Percentiles rank a stretch among this genome's conserved stretches.
Conservation (phyloP, 2,113 vertebrate species). For the Bathybates hornii region DNA sequence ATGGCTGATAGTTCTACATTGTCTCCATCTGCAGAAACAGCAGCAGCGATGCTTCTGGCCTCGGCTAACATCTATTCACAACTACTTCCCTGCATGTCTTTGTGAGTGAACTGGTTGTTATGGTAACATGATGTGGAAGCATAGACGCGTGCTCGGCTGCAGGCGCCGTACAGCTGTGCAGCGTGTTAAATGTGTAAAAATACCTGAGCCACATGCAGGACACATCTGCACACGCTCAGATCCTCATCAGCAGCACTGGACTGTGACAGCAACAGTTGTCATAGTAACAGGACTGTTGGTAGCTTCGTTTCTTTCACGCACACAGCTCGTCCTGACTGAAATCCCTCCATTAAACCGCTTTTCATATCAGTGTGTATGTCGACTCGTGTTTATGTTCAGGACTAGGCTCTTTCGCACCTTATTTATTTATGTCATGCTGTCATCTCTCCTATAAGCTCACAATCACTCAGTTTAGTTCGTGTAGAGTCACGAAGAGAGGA, state of each 20-base stretch:
- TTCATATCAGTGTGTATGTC: not conserved
- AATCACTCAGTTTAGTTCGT: not conserved
- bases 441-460: not conserved
- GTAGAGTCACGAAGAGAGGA: not conserved
- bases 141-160: not conserved
- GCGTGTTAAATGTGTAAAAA: not conserved
- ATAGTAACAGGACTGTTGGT: not conserved
- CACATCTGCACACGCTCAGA: not conserved
- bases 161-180: not conserved
- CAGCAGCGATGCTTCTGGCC: not conserved
- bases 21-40: not conserved
- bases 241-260: not conserved
- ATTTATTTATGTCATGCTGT: fast-evolving
- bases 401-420: fast-evolving
- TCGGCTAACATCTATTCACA: not conserved
- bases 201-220: not conserved
- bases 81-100: not conserved
- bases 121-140: not conserved
- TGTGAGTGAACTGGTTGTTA: not conserved
- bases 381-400: fast-evolving
- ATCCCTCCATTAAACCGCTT: not conserved
- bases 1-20: not conserved
- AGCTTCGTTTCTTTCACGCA: not conserved
- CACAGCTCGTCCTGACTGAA: not conserved
- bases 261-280: not conserved